Percentiles rank a stretch among this genome's conserved stretches.
Conservation (phyloP, 2,888 invertebrate genomes). For the Blastobasis adustella region DNA sequence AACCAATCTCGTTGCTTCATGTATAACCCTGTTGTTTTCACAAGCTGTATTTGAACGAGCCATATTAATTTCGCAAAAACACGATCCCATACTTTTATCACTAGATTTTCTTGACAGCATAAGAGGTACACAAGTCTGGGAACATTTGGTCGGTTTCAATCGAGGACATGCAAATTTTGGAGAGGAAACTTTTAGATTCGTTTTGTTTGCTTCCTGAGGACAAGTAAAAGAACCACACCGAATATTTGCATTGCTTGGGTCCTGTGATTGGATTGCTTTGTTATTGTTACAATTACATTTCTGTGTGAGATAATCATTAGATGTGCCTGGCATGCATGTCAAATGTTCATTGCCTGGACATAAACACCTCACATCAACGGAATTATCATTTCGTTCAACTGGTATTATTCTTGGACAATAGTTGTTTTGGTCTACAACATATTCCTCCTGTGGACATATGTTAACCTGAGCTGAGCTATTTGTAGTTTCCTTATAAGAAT, state of each 20-base stretch:
- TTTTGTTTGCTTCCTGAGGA: no score
- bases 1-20: constrained; percentile 47
- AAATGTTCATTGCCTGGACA: constrained; percentile 35
- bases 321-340: neutral
- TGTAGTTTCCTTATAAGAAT: constrained; percentile 20
- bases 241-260: no score
- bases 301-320: neutral
- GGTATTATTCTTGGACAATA: neutral
- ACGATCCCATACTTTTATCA: constrained; percentile 21
- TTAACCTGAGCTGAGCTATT: constrained; percentile 57
- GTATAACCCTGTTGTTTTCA: constrained; percentile 14
- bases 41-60: neutral
- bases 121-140: no score
- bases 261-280: no score
- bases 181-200: no score
- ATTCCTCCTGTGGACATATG: constrained; percentile 22
- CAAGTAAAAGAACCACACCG: no score
- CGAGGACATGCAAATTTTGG: no score
- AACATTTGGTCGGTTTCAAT: no score
- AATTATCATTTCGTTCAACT: constrained; percentile 1
- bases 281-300: no score
- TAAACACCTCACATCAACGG: constrained; percentile 42
- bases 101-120: constrained; percentile 6
- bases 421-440: constrained; percentile 10
- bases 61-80: constrained; percentile 12